Conservation (phyloP, 2,888 invertebrate species). For the Lamproptera curius region DNA sequence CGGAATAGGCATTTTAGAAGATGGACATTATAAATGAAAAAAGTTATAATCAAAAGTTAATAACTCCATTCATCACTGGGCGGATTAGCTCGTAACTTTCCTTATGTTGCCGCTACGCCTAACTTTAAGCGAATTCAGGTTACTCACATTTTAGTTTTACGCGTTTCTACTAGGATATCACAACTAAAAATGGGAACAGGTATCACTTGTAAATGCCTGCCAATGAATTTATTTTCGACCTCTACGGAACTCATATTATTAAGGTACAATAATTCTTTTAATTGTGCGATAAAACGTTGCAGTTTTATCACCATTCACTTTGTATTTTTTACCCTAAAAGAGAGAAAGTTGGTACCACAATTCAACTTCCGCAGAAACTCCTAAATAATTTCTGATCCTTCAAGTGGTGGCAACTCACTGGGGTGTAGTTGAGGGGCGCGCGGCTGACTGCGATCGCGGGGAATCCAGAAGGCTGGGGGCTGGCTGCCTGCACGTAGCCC, state of each 20-base stretch:
- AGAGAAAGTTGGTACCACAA: neutral
- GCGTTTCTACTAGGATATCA: too few species aligned
- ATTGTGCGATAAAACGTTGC: too few species aligned
- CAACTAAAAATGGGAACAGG: too few species aligned
- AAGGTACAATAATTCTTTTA: too few species aligned
- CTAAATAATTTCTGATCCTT: neutral
- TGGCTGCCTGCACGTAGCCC: conserved; percentile 97
- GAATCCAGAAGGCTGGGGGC: conserved; percentile 97
- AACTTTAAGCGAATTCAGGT: too few species aligned
- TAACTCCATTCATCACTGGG: conserved; percentile 70
- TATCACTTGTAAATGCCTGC: too few species aligned
- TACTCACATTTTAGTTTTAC: too few species aligned
- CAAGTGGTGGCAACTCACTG: conserved; percentile 82
- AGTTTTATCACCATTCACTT: too few species aligned
- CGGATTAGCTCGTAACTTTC: conserved; percentile 51
- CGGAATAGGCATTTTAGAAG: conserved; percentile 67
- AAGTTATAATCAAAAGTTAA: conserved; percentile 74
- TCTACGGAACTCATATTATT: too few species aligned
- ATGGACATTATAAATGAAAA: conserved; percentile 75
- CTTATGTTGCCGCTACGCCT: conserved; percentile 31
- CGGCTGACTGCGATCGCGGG: conserved; percentile 96
- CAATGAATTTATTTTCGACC: too few species aligned
- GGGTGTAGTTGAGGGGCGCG: conserved; percentile 95
- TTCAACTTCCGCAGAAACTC: too few species aligned
- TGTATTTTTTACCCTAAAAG: too few species aligned